Evolutionary conservation across 2,113 vertebrate genomes (phyloP).

Genomic region (Ceyx margarethae): DNA sequence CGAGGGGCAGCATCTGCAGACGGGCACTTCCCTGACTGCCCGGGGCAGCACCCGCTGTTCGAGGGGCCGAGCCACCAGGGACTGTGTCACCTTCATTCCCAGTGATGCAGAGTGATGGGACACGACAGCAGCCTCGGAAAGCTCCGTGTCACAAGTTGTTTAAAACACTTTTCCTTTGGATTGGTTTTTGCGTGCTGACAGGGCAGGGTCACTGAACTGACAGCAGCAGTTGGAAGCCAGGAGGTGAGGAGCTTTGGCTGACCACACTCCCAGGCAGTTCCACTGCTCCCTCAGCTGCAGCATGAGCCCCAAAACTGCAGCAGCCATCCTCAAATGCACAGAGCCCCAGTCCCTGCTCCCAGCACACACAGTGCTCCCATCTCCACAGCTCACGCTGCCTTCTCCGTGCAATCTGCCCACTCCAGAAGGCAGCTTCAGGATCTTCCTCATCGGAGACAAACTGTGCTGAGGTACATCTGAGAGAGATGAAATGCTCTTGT

Average conservation of each 20-base stretch:
- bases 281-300: neutral
- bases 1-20: neutral
- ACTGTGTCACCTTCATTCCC: neutral
- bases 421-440: neutral
- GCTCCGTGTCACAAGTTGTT: neutral
- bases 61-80: neutral
- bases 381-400: neutral
- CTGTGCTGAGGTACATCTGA: neutral
- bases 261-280: neutral
- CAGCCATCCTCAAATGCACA: fast-evolving
- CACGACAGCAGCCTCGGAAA: neutral
- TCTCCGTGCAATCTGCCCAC: neutral
- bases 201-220: neutral
- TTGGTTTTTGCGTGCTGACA: neutral
- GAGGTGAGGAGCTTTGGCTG: neutral
- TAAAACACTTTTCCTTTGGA: fast-evolving
- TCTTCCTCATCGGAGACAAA: neutral
- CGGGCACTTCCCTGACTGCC: neutral
- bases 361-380: neutral
- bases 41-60: neutral
- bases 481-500: neutral
- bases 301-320: neutral
- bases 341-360: neutral
- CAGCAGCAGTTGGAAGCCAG: neutral
- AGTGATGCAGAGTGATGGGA: neutral